Evolutionary conservation across 2,797 vertebrate genomes (phyloP).

Genomic region (Rhinatrema bivittatum): DNA sequence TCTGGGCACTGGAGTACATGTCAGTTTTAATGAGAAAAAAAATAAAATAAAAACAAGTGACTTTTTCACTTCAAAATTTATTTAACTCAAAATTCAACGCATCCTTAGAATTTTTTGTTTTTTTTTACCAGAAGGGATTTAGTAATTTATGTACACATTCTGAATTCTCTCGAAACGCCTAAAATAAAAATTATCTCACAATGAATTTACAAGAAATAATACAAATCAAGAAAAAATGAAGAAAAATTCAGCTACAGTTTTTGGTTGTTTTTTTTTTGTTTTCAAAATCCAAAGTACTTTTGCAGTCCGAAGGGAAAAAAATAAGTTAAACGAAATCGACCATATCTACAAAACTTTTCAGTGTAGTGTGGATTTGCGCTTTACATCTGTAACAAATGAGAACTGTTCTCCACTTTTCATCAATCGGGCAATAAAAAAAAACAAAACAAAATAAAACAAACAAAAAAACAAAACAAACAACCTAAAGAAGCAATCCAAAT

Average conservation of each 20-base stretch:
- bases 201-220: slow-evolving; percentile 87
- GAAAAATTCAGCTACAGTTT: slow-evolving; percentile 69
- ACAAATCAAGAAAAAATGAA: slow-evolving; percentile 65
- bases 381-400: slow-evolving; percentile 30
- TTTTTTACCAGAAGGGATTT: slow-evolving; percentile 75
- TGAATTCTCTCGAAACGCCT: slow-evolving; percentile 62
- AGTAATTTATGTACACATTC: slow-evolving; percentile 84
- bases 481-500: slow-evolving; percentile 18
- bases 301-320: slow-evolving; percentile 46
- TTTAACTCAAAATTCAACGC: slow-evolving; percentile 78
- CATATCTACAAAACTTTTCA: slow-evolving; percentile 4
- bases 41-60: background rate
- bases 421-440: slow-evolving; percentile 28
- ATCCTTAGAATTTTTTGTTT: slow-evolving; percentile 52
- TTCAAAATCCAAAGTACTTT: slow-evolving; percentile 68
- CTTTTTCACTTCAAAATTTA: slow-evolving; percentile 72
- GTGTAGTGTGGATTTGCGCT: slow-evolving; percentile 28
- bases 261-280: no score
- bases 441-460: no score
- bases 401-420: slow-evolving; percentile 18
- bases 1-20: slow-evolving; percentile 28
- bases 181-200: slow-evolving; percentile 87
- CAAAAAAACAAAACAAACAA: no score
- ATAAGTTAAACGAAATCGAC: slow-evolving; percentile 14
- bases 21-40: slow-evolving; percentile 7